Evolutionary conservation across 2,888 invertebrate genomes (phyloP).

Genomic region (Philhelius pedissequus): DNA sequence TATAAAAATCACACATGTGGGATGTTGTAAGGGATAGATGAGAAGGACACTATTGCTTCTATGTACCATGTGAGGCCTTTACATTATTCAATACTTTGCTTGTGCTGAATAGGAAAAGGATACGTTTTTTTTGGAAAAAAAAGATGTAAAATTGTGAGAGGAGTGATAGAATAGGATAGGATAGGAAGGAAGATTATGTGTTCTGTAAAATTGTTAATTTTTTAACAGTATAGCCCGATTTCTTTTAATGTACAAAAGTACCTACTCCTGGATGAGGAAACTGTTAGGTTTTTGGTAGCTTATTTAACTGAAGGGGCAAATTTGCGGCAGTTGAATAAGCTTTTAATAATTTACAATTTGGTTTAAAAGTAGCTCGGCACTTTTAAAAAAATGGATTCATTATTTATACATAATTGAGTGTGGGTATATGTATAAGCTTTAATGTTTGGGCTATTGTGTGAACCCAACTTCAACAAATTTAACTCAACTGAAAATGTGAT

Average conservation of each 20-base stretch:
- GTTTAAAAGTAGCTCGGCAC: background rate
- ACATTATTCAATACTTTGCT: constrained; percentile 47
- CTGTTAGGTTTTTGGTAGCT: background rate
- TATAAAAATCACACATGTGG: constrained; percentile 45
- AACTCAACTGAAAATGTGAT: no score
- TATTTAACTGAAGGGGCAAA: background rate
- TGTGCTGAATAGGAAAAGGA: constrained; percentile 7
- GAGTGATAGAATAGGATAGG: background rate
- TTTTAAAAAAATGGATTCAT: no score
- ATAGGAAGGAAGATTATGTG: constrained; percentile 20
- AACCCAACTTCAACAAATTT: no score
- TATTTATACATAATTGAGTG: no score
- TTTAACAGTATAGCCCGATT: constrained; percentile 22
- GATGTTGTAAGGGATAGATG: constrained; percentile 28
- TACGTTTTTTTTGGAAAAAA: background rate
- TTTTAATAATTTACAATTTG: background rate
- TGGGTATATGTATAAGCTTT: no score
- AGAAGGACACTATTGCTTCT: constrained; percentile 5
- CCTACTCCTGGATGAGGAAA: background rate
- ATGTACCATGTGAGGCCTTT: constrained; percentile 13
- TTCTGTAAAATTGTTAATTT: constrained; percentile 33
- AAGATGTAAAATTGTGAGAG: background rate
- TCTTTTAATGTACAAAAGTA: background rate
- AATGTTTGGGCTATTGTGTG: no score
- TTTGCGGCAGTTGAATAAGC: background rate